A percentile compares a stretch with the other conserved stretches of the same genome.
phyloP scores from a whole-genome alignment of 2,888 invertebrate species.

The Entomobrya proxima region DNA sequence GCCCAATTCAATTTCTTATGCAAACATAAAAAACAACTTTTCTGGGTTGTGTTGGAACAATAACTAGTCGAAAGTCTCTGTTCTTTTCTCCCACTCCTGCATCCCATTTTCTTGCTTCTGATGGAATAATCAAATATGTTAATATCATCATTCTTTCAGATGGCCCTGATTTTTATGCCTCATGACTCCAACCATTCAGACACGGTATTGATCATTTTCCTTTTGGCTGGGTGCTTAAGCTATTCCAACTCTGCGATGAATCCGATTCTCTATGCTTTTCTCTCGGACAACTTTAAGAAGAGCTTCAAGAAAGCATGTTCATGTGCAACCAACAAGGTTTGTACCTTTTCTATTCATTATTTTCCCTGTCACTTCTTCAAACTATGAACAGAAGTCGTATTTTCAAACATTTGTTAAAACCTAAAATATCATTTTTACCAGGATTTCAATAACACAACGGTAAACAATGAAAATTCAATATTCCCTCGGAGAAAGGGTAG shows the following conservation, averaged over 20 bases:
- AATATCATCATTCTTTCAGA: slow-evolving; percentile 51
- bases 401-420: background rate
- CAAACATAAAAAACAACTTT: background rate
- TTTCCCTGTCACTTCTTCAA: no score
- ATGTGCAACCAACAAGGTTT: slow-evolving; percentile 86
- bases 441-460: slow-evolving; percentile 83
- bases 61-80: background rate
- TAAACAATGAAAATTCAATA: slow-evolving; percentile 92
- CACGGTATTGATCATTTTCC: slow-evolving; percentile 88
- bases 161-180: slow-evolving; percentile 69
- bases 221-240: slow-evolving; percentile 89
- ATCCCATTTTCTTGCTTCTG: background rate
- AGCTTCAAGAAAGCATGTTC: slow-evolving; percentile 95
- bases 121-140: slow-evolving; percentile 29
- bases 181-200: slow-evolving; percentile 84
- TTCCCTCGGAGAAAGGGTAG: slow-evolving; percentile 80
- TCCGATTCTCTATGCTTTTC: slow-evolving; percentile 89
- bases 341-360: no score
- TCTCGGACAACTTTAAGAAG: slow-evolving; percentile 96
- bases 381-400: background rate
- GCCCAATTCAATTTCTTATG: slow-evolving; percentile 15
- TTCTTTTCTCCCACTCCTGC: background rate
- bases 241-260: slow-evolving; percentile 94
- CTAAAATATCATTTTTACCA: background rate
- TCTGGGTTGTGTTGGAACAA: background rate